Conservation (phyloP, 2,888 invertebrate species). For the Acleris literana region DNA sequence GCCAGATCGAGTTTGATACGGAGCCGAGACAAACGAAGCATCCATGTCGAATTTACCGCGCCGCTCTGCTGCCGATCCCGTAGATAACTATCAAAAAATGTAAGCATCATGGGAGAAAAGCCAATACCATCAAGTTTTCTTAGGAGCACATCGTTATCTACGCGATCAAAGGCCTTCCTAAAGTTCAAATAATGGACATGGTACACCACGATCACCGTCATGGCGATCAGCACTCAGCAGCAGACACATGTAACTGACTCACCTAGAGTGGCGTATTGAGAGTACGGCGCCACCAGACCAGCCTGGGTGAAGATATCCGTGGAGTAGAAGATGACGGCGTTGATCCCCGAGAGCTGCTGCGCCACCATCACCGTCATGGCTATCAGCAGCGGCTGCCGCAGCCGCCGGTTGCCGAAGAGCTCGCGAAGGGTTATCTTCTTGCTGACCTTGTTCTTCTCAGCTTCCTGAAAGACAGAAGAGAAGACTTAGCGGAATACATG, state of each 20-base stretch:
- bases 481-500: neutral
- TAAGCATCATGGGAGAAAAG: too few relatives aligned
- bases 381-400: conserved; percentile 91
- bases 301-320: conserved; percentile 90
- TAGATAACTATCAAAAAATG: too few relatives aligned
- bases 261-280: conserved; percentile 91
- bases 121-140: too few relatives aligned
- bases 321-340: conserved; percentile 94
- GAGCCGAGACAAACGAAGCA: too few relatives aligned
- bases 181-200: too few relatives aligned
- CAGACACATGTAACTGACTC: conserved; percentile 37
- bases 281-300: conserved; percentile 81
- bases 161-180: too few relatives aligned
- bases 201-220: too few relatives aligned
- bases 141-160: too few relatives aligned
- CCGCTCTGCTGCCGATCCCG: too few relatives aligned
- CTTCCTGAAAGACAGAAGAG: conserved; percentile 59
- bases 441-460: conserved; percentile 82
- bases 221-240: too few relatives aligned
- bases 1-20: too few relatives aligned
- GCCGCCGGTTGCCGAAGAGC: conserved; percentile 86
- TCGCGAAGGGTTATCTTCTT: conserved; percentile 87
- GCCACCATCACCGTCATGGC: conserved; percentile 92
- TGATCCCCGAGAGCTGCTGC: conserved; percentile 95
- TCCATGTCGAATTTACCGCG: too few relatives aligned